Conservation (phyloP, 2,888 invertebrate species). For the Herminia tarsipennalis region DNA sequence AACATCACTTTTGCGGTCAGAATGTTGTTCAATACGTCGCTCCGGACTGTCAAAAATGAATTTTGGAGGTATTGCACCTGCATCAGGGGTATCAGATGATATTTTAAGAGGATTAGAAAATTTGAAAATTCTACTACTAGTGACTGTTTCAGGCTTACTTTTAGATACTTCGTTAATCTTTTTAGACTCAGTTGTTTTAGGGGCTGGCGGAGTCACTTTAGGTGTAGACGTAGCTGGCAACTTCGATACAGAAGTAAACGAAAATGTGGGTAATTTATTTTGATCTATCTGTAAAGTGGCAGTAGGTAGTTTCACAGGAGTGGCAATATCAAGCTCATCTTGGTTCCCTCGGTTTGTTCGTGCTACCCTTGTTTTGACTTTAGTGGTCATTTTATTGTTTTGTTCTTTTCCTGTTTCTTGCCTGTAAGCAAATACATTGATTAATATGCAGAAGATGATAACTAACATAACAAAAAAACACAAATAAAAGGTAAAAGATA, state of each 20-base stretch:
- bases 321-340: slow-evolving; percentile 32
- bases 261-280: slow-evolving; percentile 67
- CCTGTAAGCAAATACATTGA: slow-evolving; percentile 38
- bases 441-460: too few species aligned
- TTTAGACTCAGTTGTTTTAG: slow-evolving; percentile 12
- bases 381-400: slow-evolving; percentile 54
- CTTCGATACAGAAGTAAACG: slow-evolving; percentile 40
- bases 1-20: slow-evolving; percentile 29
- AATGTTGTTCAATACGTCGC: slow-evolving; percentile 41
- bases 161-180: slow-evolving; percentile 12
- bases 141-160: slow-evolving; percentile 43
- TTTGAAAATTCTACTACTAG: slow-evolving; percentile 49
- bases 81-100: slow-evolving; percentile 41
- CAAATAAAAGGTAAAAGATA: too few species aligned
- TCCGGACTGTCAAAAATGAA: slow-evolving; percentile 65
- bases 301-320: slow-evolving; percentile 59
- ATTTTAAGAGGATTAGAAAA: slow-evolving; percentile 64
- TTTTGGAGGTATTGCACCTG: slow-evolving; percentile 35
- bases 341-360: slow-evolving; percentile 48
- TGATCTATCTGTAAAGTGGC: slow-evolving; percentile 62
- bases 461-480: too few species aligned
- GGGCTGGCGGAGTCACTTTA: slow-evolving; percentile 9
- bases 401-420: slow-evolving; percentile 36
- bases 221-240: slow-evolving; percentile 28
- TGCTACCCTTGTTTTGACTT: slow-evolving; percentile 61